phyloP scores from a whole-genome alignment of 2,797 vertebrate genomes.

The Paratrypauchen microcephalus region DNA sequence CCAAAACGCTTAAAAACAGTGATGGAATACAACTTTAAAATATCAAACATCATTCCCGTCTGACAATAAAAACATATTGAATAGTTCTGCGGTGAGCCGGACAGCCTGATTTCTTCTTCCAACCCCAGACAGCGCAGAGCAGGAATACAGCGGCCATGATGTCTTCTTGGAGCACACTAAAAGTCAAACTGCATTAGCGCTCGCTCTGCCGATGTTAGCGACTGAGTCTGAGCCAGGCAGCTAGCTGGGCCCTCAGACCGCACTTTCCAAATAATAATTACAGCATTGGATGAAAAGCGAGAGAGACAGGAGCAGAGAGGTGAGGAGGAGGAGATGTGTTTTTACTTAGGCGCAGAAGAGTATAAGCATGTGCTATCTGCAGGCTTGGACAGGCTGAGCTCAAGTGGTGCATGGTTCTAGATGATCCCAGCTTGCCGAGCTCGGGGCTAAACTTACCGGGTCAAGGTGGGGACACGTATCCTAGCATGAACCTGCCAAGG shows the following conservation, averaged over 20 bases:
- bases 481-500: conserved; percentile 47
- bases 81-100: background rate
- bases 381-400: conserved; percentile 30
- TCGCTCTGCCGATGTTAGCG: conserved; percentile 48
- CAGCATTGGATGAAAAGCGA: conserved; percentile 51
- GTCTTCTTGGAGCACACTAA: conserved; percentile 68
- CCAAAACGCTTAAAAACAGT: background rate
- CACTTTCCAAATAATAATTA: conserved; percentile 77
- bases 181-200: conserved; percentile 73
- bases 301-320: conserved; percentile 48
- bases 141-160: conserved; percentile 62
- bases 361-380: conserved; percentile 73
- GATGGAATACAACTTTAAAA: background rate
- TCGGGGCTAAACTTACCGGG: conserved; percentile 42
- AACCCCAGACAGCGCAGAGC: conserved; percentile 27
- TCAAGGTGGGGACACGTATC: conserved; percentile 49
- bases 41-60: background rate
- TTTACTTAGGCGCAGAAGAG: conserved; percentile 69
- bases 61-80: background rate
- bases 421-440: conserved; percentile 37
- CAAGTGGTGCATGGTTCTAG: conserved; percentile 20
- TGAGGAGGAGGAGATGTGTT: conserved; percentile 62
- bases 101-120: conserved; percentile 10
- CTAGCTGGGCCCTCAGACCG: conserved; percentile 57
- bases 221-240: conserved; percentile 62